These are phyloP conservation scores for Drosophila bipectinata DNA, from an alignment of 1,140 invertebrate genomes.

Conservation along the genomic window DNA sequence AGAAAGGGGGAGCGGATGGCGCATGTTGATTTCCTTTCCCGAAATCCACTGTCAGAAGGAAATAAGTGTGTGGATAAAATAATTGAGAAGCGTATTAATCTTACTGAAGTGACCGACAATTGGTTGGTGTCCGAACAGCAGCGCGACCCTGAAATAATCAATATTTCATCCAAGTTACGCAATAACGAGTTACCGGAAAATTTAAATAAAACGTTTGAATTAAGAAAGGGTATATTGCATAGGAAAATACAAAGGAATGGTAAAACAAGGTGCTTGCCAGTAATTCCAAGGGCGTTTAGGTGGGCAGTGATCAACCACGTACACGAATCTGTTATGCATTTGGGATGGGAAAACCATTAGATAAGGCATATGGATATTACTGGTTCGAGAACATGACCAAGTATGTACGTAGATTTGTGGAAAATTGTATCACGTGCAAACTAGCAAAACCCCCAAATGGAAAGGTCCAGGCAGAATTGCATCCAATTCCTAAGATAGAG, in stretches of 20 bases:
- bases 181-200: not conserved
- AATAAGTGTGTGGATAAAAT: not conserved
- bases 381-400: not conserved
- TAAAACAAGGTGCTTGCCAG: not conserved
- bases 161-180: not conserved
- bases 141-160: not conserved
- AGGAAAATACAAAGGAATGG: conserved; percentile 7
- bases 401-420: not conserved
- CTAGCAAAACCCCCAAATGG: too few species aligned
- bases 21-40: not conserved
- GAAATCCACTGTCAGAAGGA: not conserved
- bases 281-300: conserved; percentile 1
- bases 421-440: not conserved
- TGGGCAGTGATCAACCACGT: conserved; percentile 3
- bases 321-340: conserved; percentile 6
- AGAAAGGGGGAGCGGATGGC: not conserved
- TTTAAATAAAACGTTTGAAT: not conserved
- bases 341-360: not conserved
- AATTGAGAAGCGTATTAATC: not conserved
- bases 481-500: too few species aligned
- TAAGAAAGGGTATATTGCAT: not conserved
- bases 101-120: not conserved
- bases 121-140: not conserved
- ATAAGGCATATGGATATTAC: not conserved
- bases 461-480: too few species aligned